phyloP scores from a whole-genome alignment of 2,888 invertebrate species.

The Trissonchulus sp. region DNA sequence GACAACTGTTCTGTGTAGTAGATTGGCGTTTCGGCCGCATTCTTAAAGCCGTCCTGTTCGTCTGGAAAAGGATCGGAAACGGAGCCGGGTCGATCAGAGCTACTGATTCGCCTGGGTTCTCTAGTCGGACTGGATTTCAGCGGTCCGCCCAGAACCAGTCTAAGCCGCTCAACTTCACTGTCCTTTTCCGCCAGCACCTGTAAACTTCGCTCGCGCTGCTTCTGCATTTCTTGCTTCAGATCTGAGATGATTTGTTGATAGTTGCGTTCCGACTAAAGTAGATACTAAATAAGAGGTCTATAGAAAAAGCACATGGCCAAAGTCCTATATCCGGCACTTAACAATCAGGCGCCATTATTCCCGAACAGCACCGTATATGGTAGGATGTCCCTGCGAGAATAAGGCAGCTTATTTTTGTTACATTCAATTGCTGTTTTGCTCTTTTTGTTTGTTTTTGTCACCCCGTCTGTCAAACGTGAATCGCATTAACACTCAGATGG shows the following conservation, averaged over 20 bases:
- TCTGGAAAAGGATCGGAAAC: not conserved
- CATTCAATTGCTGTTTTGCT: too few relatives aligned
- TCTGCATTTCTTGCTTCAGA: conserved; percentile 64
- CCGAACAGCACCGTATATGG: too few relatives aligned
- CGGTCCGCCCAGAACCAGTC: conserved; percentile 29
- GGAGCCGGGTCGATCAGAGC: not conserved
- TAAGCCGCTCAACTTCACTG: conserved; percentile 53
- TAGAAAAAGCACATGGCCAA: too few relatives aligned
- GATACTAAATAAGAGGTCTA: too few relatives aligned
- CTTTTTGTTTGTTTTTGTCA: too few relatives aligned
- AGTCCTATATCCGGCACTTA: too few relatives aligned
- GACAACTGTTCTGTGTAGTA: conserved; percentile 77
- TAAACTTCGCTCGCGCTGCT: conserved; percentile 73
- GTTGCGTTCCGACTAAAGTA: conserved; percentile 34
- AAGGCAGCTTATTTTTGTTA: too few relatives aligned
- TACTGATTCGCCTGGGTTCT: not conserved
- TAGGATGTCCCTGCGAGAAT: too few relatives aligned
- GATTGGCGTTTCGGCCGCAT: conserved; percentile 58
- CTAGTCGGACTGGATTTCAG: not conserved
- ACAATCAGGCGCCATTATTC: too few relatives aligned
- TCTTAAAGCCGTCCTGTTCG: not conserved
- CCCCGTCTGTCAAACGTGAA: too few relatives aligned
- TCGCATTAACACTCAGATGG: too few relatives aligned
- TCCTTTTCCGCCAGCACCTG: conserved; percentile 72
- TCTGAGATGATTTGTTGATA: conserved; percentile 59